Conservation (phyloP, 1,140 invertebrate species). For the Drosophila aff. region DNA sequence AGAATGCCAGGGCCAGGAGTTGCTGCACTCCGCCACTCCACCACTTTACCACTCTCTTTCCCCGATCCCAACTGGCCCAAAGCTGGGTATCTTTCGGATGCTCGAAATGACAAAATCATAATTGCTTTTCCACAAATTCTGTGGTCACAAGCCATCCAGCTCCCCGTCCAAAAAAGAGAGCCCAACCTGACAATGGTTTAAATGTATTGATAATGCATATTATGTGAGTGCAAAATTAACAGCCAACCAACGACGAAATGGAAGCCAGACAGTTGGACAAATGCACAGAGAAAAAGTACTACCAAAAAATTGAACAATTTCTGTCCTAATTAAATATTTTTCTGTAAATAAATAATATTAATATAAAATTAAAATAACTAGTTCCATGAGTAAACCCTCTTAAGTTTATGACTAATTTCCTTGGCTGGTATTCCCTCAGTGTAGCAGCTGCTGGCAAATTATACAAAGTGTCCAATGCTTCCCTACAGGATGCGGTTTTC, state of each 20-base stretch:
- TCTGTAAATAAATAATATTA: background rate
- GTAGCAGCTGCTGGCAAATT: slow-evolving; percentile 55
- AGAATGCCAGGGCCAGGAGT: slow-evolving; percentile 54
- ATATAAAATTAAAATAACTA: background rate
- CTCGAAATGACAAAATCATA: slow-evolving; percentile 79
- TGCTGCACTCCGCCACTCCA: background rate
- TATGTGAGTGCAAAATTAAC: slow-evolving; percentile 77
- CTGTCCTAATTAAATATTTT: no score
- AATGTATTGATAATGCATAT: slow-evolving; percentile 83
- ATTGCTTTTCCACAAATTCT: slow-evolving; percentile 78
- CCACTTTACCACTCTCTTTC: slow-evolving; percentile 4
- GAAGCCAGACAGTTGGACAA: slow-evolving; percentile 40
- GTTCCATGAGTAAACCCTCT: no score
- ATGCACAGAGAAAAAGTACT: background rate
- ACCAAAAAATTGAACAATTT: fast-evolving
- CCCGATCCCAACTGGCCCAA: slow-evolving; percentile 25
- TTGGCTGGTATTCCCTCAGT: background rate
- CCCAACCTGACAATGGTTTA: slow-evolving; percentile 72
- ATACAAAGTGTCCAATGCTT: slow-evolving; percentile 57
- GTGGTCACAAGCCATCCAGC: slow-evolving; percentile 37
- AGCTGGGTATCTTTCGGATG: slow-evolving; percentile 67
- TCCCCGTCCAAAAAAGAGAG: slow-evolving; percentile 20
- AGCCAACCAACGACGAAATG: slow-evolving; percentile 35
- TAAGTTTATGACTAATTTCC: background rate
- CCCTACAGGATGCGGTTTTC: slow-evolving; percentile 63